Evolutionary conservation across 2,797 vertebrate genomes (phyloP), one percentile per base, ranked within the genome.

Genomic region (Parotocinclus haroldoi): DNA sequence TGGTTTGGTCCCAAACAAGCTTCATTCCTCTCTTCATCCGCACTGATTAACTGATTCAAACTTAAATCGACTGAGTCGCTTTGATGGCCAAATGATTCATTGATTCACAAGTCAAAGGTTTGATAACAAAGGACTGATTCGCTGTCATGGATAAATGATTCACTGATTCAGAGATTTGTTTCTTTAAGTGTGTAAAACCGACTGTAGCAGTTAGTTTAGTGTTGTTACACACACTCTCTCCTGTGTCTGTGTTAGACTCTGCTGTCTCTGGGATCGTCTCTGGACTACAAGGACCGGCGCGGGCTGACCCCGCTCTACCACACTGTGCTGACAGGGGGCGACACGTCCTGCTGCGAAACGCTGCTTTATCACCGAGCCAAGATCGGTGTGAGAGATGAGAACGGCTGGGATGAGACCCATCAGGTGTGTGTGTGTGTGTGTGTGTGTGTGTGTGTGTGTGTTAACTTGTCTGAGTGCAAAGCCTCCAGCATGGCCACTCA

Each of bases 331-430:
- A 95, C 92, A 48, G 95, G 95, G 64, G 95, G 95, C 0, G 95
- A 96, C 82, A 95, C 94, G 60, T 93, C 93, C 76, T 96, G 95
- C 86, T 96, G 95, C 5, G 95, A 97, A 83, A 92, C 94, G 27
- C 87, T 97, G 64, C 91, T 97, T 1, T 94, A 88, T 83, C 91
- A 95, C 81, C 90, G 88, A 37, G 93, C 90, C 74, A 89, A 90
- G 77, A 84, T 97, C 73, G 95, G 94, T 61, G 85, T 92, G 57
- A 87, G 89, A 10, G 95, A 97, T 1, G 95, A 97, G 87, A 97
- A 96, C 27, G 94, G 95, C 80, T 97, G 95, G 95, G 94, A 96
- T 44, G 95, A 97, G 78, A 95, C 94, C 36, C 94, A 97, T 80
- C 95, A 96, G 93, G 95, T 95, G 73, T 40, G 56, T 69, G 75